phyloP scores from a whole-genome alignment of 2,113 vertebrate genomes.

The Protobothrops flavoviridis region DNA sequence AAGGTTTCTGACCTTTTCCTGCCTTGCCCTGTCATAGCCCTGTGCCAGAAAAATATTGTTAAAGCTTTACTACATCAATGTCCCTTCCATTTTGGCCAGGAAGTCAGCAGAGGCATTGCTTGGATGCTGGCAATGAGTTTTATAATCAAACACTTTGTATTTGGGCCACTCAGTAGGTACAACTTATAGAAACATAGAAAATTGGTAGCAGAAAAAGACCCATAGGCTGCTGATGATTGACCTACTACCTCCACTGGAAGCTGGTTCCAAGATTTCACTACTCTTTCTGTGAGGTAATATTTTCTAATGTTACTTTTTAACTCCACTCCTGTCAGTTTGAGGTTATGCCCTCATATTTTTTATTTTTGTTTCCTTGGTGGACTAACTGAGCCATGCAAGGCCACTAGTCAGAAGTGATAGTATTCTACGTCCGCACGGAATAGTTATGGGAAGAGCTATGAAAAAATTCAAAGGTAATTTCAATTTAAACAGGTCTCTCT shows the following conservation, averaged over 20 bases:
- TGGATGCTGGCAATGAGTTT: not conserved
- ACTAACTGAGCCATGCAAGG: not conserved
- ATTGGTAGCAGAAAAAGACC: too few relatives aligned
- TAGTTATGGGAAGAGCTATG: not conserved
- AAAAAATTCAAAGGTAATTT: not conserved
- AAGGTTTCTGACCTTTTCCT: not conserved
- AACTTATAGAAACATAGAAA: not conserved
- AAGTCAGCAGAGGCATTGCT: not conserved
- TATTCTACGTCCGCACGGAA: not conserved
- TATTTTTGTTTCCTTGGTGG: not conserved
- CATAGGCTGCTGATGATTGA: not conserved
- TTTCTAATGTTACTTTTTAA: not conserved
- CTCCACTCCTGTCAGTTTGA: not conserved
- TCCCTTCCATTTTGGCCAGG: not conserved
- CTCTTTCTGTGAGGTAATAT: not conserved
- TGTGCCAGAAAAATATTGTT: not conserved
- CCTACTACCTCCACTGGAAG: not conserved
- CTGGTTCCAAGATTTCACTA: not conserved
- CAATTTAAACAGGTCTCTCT: not conserved
- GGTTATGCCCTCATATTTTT: not conserved
- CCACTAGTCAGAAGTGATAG: not conserved
- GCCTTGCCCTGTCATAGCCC: not conserved
- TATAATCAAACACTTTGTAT: not conserved
- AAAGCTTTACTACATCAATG: not conserved
- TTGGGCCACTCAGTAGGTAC: not conserved